Evolutionary conservation across 2,888 invertebrate species (phyloP), one percentile per base, ranked within the genome.

Genomic region (Eupithecia subumbrata): DNA sequence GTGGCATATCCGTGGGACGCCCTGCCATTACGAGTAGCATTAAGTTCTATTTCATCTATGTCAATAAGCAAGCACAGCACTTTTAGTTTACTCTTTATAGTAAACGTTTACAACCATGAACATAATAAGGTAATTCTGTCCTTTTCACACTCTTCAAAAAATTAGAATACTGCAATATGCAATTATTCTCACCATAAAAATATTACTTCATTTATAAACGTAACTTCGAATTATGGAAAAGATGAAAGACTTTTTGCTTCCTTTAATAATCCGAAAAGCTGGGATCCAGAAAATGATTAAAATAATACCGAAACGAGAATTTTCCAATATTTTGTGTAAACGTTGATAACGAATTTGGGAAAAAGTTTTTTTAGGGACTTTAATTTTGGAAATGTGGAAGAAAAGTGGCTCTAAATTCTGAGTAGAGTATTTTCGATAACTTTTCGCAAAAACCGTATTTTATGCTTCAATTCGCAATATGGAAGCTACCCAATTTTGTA

Each of bases 261-360:
- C 64, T 73, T 72, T 74, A 72, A 72, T 69, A 74, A 74, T 72
- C 72, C n/a, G 64, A 48, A 77, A 74, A 72, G 72, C 74, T 56
- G 69, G 74, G 69, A 67, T 30, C 67, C 72, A 64, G 73, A 73
- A 75, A 75, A 73, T 73, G 67, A 25, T 73, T 73, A 71, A 71
- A 74, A 73, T 72, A 76, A 74, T 72, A 72, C 63, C 34, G 68
- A 64, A 71, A 73, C 74, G 72, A 52, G 74, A 70, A 72, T 70
- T 74, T 70, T 68, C 67, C 77, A 75, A 77, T 77, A 77, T 77
- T 75, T 77, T 75, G 75, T 73, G 72, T 52, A 75, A 75, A 75
- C 75, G 71, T 71, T 75, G 74, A 77, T 75, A 60, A 48, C 67
- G 48, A 74, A 75, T 72, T 71, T 48, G n/a, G 34, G 45, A 34